phyloP scores from a whole-genome alignment of 2,797 vertebrate species.

The Cichlasoma orientale region DNA sequence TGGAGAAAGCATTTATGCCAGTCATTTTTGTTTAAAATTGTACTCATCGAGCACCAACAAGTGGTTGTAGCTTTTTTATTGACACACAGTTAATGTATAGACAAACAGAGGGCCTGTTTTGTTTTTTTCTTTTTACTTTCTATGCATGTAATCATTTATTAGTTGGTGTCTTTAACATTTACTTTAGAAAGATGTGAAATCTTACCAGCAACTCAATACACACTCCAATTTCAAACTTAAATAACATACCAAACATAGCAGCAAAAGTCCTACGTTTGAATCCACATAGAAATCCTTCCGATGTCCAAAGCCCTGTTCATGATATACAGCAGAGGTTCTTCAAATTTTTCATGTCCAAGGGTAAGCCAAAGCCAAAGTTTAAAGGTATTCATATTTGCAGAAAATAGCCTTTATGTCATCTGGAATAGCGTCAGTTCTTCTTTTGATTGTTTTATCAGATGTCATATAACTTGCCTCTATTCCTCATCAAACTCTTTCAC shows the following conservation, averaged over 20 bases:
- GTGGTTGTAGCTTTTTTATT: background rate
- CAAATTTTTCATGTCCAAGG: background rate
- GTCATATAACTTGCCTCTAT: background rate
- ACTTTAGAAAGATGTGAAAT: background rate
- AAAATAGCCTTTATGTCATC: background rate
- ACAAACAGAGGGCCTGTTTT: background rate
- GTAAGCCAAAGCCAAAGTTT: background rate
- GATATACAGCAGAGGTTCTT: background rate
- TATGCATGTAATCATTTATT: background rate
- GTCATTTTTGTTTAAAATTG: background rate
- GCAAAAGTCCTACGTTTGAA: background rate
- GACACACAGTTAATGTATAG: background rate
- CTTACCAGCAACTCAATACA: background rate
- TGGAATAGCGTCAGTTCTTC: background rate
- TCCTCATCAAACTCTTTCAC: background rate
- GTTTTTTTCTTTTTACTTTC: background rate
- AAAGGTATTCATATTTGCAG: background rate
- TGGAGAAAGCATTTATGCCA: slow-evolving; percentile 3
- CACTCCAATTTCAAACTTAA: background rate
- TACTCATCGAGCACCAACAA: background rate
- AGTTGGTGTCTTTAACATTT: background rate
- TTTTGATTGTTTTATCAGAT: background rate
- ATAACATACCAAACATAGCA: background rate
- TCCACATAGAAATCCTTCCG: background rate
- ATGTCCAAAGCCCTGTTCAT: background rate